Base-by-base conservation (phyloP, 2,113 vertebrate genomes). In the Pedionomus torquatus region DNA sequence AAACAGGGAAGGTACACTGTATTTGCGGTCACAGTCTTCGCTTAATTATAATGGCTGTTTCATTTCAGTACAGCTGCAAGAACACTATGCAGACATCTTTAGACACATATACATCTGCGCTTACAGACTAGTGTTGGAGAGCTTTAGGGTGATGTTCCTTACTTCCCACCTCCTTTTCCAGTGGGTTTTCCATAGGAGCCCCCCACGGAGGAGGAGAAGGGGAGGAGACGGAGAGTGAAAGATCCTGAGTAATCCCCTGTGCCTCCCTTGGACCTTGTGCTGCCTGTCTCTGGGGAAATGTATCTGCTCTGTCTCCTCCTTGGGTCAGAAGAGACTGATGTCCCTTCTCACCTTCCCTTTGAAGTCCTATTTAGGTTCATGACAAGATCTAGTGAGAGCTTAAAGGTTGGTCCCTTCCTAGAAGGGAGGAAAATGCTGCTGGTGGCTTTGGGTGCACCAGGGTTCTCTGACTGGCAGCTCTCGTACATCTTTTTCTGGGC, bases 311-410 rank as follows among this genome's bases (percentile, higher is more conserved):
- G 21, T 86, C 90, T 93, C 90, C 91, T 97, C 91, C 97, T 97
- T 97, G 84, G 79, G 93, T 97, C 94, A 95, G 89, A 66, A 97
- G 51, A 78, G 84, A 82, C 91, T 81, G 90, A 83, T 7, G 17
- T 92, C 90, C 90, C 90, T 63, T 97, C 97, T 97, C 91, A 5
- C 91, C 96, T 97, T 94, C 82, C 96, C 98, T 98, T 98, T 98
- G 98, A 98, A 98, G 97, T 98, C 97, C 88, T 98, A 91, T 98
- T 98, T 98, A 97, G 70, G 96, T 68, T 92, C 78, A 63, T 92
- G 90, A 93, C 86, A 96, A 96, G 91, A 46, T 95, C 79, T 94
- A 93, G 94, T 16, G 33, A 69, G 87, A 60, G 71, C 80, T 98
- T 97, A 96, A 94, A 96, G 88, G 84, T 76, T 97, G 92, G 90